Evolutionary conservation across 2,113 vertebrate genomes (phyloP), one percentile per base, ranked within the genome.

Genomic region (Micromys minutus): DNA sequence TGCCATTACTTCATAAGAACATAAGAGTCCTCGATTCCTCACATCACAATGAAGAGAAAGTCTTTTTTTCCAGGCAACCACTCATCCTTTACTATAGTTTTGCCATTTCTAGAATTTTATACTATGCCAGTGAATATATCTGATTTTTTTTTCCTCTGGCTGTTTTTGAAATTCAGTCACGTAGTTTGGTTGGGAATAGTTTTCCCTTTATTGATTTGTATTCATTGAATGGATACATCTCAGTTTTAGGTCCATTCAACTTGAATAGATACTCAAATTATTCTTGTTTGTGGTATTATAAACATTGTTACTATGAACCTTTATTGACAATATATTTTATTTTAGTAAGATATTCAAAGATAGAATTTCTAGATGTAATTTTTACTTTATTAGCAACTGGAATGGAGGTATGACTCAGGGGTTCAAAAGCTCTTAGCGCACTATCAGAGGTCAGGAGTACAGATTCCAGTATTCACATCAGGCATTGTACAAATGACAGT

Each of bases 111-210:
- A 91, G 24, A 87, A 88, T 81, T 93, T 94, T 31, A 91, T 10
- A 67, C 50, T 75, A n/a, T 42, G n/a, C 5, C 52, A 21, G 34
- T 45, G 76, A 93, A 69, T 81, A 21, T 81, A 75, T 24, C 57
- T 93, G 42, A 55, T n/a, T 91, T 95, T 72, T 74, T 10, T 63
- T 89, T 90, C 77, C 77, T 95, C 88, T 91, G 29, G 12, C 42
- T 80, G 55, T 91, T 83, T 87, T 80, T 63, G 19, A 91, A 91
- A 86, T 75, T 80, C 34, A 80, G 75, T 91, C 47, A 45, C 16
- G 13, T 67, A 34, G 76, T 94, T 94, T 91, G 74, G 7, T 79
- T 72, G 72, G 36, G 11, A 34, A 17, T 52, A 47, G 42, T 76
- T 86, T 5, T 92, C 31, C 65, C 87, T 87, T 88, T 24, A 42